Base-by-base conservation (phyloP, 2,797 vertebrate species). In the Melanotaenia parkinsoni region DNA sequence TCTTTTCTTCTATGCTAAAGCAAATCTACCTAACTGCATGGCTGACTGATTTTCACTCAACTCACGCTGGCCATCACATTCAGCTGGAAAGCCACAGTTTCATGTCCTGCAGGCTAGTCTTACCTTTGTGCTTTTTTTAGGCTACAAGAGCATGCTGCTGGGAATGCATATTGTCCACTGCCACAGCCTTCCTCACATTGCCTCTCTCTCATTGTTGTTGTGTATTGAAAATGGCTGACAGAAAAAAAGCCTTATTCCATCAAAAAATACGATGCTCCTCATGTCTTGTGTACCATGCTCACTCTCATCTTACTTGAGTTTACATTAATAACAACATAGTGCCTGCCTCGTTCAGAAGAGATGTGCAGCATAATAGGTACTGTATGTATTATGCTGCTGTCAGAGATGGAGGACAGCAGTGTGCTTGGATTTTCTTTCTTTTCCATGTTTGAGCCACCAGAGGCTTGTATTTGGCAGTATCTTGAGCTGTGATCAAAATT, bases 271-370 rank as follows among this genome's bases (percentile, higher is more conserved):
- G 71, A 58, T 83, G 70, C 53, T 69, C 54, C 86, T 85, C 80
- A 57, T 82, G 65, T 84, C 81, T 83, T 57, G 83, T 84, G 77
- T 74, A 80, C 72, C 67, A 37, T 62, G 30, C 72, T 7, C 69
- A 69, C 61, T 82, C 80, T 87, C 74, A 72, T 91, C 85, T 81
- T 78, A 71, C 73, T 72, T 30, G 30, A 47, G 67, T 77, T 75
- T 80, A 64, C 79, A 78, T 85, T 89, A 92, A 90, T 88, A 89
- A 88, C 81, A 80, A 84, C 80, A 81, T 77, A 76, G 59, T 54
- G 28, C 63, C 76, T 83, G 80, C 80, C 72, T 77, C 22, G 16
- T 74, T 82, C 68, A 60, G 79, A 74, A 73, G 65, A 63, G 64
- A 35, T 28, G 72, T 47, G 76, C 79, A 74, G 77, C 74, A 81